Conservation (phyloP, 2,113 vertebrate genomes). For the Apeltes quadracus region DNA sequence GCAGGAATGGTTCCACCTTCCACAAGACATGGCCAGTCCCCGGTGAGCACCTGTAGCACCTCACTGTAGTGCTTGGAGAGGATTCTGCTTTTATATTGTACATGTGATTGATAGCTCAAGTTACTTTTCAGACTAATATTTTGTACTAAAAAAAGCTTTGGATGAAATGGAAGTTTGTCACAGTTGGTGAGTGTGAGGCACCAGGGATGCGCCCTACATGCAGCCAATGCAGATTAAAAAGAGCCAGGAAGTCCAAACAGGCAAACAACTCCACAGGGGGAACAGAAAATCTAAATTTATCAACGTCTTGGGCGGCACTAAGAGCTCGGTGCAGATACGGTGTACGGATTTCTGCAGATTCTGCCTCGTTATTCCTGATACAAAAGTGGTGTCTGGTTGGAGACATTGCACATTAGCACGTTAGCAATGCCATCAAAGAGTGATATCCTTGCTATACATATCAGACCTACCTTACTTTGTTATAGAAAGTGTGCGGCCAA, state of each 20-base stretch:
- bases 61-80: not conserved
- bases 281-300: not conserved
- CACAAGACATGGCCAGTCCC: constrained; percentile 95
- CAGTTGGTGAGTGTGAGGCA: not conserved
- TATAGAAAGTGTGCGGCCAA: not conserved
- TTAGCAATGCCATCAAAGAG: not conserved
- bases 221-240: not conserved
- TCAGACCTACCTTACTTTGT: not conserved
- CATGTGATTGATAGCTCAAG: not conserved
- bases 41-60: constrained; percentile 81
- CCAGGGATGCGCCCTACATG: not conserved
- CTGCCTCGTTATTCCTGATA: not conserved
- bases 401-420: too few species aligned
- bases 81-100: not conserved
- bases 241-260: not conserved
- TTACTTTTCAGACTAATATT: not conserved
- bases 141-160: not conserved
- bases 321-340: not conserved
- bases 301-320: not conserved
- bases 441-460: not conserved
- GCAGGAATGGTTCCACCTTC: constrained; percentile 96
- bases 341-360: not conserved
- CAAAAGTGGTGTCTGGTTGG: not conserved
- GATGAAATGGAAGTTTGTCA: not conserved
- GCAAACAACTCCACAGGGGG: not conserved